Base-by-base conservation (phyloP, 1,140 invertebrate species). In the Megathymus violae region DNA sequence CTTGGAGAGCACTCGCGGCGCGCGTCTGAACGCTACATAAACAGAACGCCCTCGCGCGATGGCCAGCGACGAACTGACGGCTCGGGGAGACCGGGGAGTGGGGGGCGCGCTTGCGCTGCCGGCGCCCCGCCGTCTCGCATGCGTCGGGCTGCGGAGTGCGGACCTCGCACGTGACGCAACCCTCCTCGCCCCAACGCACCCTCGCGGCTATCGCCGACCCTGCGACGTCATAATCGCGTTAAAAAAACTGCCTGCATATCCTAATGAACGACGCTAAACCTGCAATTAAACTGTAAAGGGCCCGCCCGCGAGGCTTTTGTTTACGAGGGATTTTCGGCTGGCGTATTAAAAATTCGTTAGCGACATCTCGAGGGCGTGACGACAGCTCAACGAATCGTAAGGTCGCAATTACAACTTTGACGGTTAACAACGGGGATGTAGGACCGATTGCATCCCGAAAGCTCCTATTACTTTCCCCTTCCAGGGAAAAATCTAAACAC, bases 121-220 rank as follows among this genome's bases (percentile, higher is more conserved):
- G 85, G 83, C 85, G 88, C 79, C 85, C 83, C 82, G 79, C 83
- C 74, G 84, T 90, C 85, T 88, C 85, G 85, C 85, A 88, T 88
- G 85, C 88, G 85, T 88, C 81, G 80, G 78, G 80, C 74, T 86
- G 85, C 85, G 80, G 82, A 85, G 81, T 87, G 82, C 85, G 85
- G 85, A 83, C 74, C 77, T 80, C 78, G 85, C 85, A 90, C 88
- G 88, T 90, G 88, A 88, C 88, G 88, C 88, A 90, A 77, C 85
- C 85, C 83, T 82, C 80, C 86, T 80, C 85, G 68, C 82, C 76
- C 78, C 82, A 80, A 76, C 75, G 73, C 77, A 74, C 78, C 77
- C 81, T 76, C 76, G 62, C 61, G 64, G 65, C 71, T 64, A 71
- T 62, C 70, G 50, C 62, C 76, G 71, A 83, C 80, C 86, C 83